These are phyloP conservation scores for Bembecia ichneumoniformis DNA, from an alignment of 2,888 invertebrate species.

Conservation along the genomic window DNA sequence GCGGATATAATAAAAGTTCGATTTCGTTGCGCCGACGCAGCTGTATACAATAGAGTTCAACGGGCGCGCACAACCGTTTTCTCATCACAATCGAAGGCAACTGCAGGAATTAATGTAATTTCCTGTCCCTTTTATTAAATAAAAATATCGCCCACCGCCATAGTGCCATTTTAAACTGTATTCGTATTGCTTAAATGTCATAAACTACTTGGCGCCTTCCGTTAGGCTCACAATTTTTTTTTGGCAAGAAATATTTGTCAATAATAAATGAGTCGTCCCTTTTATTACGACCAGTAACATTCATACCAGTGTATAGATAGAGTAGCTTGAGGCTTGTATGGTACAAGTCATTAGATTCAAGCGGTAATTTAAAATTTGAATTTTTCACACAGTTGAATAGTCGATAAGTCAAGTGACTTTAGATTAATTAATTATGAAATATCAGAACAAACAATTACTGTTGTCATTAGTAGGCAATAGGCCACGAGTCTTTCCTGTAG, in stretches of 20 bases:
- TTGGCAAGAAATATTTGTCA: constrained; percentile 68
- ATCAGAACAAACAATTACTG: no score
- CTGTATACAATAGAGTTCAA: constrained; percentile 52
- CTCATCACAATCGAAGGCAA: constrained; percentile 3
- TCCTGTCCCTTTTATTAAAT: constrained; percentile 44
- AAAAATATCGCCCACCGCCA: constrained; percentile 37
- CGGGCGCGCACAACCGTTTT: constrained; percentile 27
- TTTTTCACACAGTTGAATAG: no score
- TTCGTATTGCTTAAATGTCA: constrained; percentile 31
- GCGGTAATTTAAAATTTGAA: constrained; percentile 3
- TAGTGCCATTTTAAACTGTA: constrained; percentile 41
- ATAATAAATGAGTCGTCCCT: constrained; percentile 70
- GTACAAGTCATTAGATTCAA: constrained; percentile 14
- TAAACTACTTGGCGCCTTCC: constrained; percentile 66
- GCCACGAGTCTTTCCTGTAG: no score
- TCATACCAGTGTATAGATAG: constrained; percentile 33
- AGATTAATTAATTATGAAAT: no score
- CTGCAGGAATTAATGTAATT: constrained; percentile 28
- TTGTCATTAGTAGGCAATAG: no score
- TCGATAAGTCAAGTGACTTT: no score
- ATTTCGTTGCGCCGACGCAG: constrained; percentile 36
- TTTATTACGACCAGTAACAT: constrained; percentile 53
- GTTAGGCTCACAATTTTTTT: constrained; percentile 49
- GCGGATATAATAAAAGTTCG: background rate
- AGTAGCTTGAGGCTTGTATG: constrained; percentile 38